Evolutionary conservation across 2,797 vertebrate genomes (phyloP).

Genomic region (Fistularia commersonii): DNA sequence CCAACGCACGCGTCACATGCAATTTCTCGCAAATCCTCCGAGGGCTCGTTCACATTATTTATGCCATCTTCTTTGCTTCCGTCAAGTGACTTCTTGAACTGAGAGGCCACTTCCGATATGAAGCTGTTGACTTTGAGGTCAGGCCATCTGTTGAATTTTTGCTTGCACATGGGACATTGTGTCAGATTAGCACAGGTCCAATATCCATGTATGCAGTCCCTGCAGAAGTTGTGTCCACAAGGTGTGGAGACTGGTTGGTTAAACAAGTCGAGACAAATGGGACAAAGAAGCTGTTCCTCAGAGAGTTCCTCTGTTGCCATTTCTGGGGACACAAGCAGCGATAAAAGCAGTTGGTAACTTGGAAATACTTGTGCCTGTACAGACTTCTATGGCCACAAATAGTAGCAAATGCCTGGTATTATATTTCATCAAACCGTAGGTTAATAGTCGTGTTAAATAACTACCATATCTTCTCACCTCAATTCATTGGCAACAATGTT

Average conservation of each 20-base stretch:
- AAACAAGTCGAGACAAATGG: conserved; percentile 66
- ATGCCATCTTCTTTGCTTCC: not conserved
- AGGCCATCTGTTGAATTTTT: conserved; percentile 49
- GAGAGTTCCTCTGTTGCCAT: conserved; percentile 59
- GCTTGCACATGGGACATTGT: conserved; percentile 69
- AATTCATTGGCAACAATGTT: too few species aligned
- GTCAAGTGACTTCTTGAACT: conserved; percentile 25
- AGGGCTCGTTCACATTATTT: not conserved
- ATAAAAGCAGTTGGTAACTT: conserved; percentile 49
- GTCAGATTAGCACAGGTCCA: not conserved
- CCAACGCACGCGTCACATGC: conserved; percentile 54
- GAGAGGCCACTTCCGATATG: conserved; percentile 54
- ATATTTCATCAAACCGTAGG: conserved; percentile 28
- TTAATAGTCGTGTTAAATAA: not conserved
- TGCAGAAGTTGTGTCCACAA: conserved; percentile 74
- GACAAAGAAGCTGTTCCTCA: conserved; percentile 66
- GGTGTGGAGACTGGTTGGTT: conserved; percentile 35
- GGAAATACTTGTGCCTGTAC: conserved; percentile 37
- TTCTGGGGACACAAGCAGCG: conserved; percentile 57
- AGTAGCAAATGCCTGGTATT: conserved; percentile 46
- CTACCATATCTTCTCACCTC: too few species aligned
- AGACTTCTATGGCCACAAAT: conserved; percentile 32
- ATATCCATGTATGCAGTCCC: not conserved
- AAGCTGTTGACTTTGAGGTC: conserved; percentile 58
- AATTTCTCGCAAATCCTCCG: conserved; percentile 6